These are phyloP conservation scores for Sebastes goodei DNA, from an alignment of 2,797 vertebrate species.

Conservation along the genomic window DNA sequence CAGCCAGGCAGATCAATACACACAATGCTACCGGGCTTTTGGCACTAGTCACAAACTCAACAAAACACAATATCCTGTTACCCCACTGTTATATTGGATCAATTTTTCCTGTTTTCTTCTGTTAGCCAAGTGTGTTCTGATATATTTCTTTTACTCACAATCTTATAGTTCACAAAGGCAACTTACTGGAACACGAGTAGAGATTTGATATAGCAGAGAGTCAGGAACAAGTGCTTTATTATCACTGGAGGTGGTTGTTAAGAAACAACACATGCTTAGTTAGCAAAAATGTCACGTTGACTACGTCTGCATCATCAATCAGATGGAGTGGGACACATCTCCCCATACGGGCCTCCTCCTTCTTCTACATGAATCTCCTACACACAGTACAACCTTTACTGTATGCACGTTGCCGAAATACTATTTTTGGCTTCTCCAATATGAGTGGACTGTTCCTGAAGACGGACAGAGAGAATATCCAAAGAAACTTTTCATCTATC, in stretches of 20 bases:
- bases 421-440: neutral
- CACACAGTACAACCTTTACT: neutral
- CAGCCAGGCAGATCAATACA: slow-evolving; percentile 32
- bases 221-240: neutral
- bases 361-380: neutral
- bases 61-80: slow-evolving; percentile 27
- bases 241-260: neutral
- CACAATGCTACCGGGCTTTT: slow-evolving; percentile 6
- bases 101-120: slow-evolving; percentile 5
- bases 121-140: neutral
- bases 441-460: neutral
- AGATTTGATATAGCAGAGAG: neutral
- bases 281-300: slow-evolving; percentile 7
- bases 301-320: slow-evolving; percentile 1
- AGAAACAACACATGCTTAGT: slow-evolving; percentile 19
- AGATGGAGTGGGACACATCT: neutral
- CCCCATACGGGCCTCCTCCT: neutral
- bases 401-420: neutral
- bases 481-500: neutral
- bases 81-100: slow-evolving; percentile 15
- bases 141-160: neutral
- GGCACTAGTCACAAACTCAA: slow-evolving; percentile 12
- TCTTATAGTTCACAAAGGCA: neutral
- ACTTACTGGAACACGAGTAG: neutral
- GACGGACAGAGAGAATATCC: neutral